Percentiles rank a stretch among this genome's conserved stretches.
These are phyloP conservation scores for Drosophila mercatorum DNA, from an alignment of 2,888 invertebrate genomes.

Conservation along the genomic window DNA sequence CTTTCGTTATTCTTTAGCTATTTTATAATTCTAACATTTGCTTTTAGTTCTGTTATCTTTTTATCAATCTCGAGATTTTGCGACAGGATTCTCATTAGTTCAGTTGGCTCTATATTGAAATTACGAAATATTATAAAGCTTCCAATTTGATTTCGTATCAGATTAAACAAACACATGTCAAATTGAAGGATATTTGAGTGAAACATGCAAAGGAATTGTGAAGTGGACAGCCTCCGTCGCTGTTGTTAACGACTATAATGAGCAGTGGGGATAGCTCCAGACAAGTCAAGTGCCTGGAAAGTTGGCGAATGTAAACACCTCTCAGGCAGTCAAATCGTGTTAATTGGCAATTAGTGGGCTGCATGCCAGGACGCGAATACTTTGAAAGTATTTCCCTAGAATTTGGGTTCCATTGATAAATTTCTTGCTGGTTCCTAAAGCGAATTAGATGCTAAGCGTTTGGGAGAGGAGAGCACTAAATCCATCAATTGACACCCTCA, in stretches of 20 bases:
- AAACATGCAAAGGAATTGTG: neutral
- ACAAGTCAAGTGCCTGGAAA: neutral
- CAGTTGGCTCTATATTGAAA: neutral
- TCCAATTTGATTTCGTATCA: neutral
- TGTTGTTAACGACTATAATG: neutral
- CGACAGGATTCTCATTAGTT: neutral
- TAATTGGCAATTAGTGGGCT: constrained; percentile 1
- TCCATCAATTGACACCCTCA: constrained; percentile 39
- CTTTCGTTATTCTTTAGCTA: too few species aligned
- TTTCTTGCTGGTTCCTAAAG: neutral
- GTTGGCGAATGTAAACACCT: neutral
- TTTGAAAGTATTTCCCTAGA: neutral
- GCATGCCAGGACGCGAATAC: neutral
- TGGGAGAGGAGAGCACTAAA: constrained; percentile 42
- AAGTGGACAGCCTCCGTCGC: neutral
- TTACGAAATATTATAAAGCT: neutral
- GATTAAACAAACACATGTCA: neutral
- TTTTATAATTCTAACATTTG: too few species aligned
- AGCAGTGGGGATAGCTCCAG: neutral
- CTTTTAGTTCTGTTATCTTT: too few species aligned
- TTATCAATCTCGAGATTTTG: too few species aligned
- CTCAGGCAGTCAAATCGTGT: neutral
- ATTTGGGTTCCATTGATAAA: neutral
- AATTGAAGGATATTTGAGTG: neutral
- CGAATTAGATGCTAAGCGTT: constrained; percentile 2